phyloP scores from a whole-genome alignment of 2,113 vertebrate genomes.

The Cyprinodon brontotheroides region DNA sequence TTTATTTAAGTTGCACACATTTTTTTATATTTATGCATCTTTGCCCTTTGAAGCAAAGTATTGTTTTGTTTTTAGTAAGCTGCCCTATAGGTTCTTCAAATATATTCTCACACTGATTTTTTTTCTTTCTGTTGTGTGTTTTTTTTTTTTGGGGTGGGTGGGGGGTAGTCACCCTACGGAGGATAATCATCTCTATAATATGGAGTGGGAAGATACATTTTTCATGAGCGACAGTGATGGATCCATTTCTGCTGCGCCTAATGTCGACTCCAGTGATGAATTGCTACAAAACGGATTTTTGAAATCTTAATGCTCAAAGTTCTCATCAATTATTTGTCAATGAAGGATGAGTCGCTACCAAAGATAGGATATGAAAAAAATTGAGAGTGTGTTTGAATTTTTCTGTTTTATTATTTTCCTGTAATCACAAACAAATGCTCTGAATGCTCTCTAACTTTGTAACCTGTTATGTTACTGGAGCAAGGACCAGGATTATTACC shows the following conservation, averaged over 20 bases:
- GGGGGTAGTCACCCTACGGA: not conserved
- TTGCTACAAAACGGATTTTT: conserved; percentile 8
- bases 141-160: not conserved
- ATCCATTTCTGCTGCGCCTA: conserved; percentile 31
- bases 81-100: not conserved
- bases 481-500: not conserved
- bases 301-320: conserved; percentile 38
- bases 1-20: not conserved
- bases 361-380: conserved; percentile 51
- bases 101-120: not conserved
- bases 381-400: not conserved
- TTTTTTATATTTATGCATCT: not conserved
- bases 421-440: conserved; percentile 1
- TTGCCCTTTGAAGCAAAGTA: not conserved
- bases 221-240: conserved; percentile 36
- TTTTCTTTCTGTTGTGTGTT: not conserved
- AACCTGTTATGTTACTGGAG: conserved; percentile 5
- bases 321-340: conserved; percentile 53
- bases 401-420: conserved; percentile 5
- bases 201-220: conserved; percentile 24
- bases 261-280: conserved; percentile 42
- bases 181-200: not conserved
- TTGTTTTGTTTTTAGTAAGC: not conserved
- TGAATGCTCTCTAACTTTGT: conserved; percentile 7
- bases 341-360: conserved; percentile 43